A percentile compares a stretch with the other conserved stretches of the same genome.
Evolutionary conservation across 2,888 invertebrate genomes (phyloP).

Genomic region (Tiphia femorata): DNA sequence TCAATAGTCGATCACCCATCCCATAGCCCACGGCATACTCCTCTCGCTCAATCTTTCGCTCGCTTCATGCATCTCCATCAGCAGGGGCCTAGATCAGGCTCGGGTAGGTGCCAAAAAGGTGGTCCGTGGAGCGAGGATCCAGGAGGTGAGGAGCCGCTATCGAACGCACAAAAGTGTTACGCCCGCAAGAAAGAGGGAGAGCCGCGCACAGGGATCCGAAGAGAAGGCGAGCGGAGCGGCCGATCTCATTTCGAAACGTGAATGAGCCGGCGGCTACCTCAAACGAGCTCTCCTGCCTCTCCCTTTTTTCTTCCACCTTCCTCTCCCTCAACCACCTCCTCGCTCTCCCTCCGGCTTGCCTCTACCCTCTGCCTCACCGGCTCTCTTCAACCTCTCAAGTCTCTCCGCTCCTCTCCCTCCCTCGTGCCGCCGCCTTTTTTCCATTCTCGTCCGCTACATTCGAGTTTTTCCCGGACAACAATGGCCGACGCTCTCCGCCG

Average conservation of each 20-base stretch:
- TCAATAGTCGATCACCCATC: too few relatives aligned
- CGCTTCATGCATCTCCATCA: slow-evolving; percentile 1
- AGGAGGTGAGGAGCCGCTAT: background rate
- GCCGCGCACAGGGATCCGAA: slow-evolving; percentile 15
- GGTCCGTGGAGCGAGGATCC: slow-evolving; percentile 27
- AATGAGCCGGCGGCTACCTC: slow-evolving; percentile 67
- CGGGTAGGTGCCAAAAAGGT: slow-evolving; percentile 23
- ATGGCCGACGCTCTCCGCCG: slow-evolving; percentile 37
- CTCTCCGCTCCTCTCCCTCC: background rate
- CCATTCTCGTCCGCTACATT: slow-evolving; percentile 38
- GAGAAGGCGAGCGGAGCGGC: slow-evolving; percentile 33
- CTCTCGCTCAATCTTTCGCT: too few relatives aligned
- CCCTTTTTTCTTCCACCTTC: slow-evolving; percentile 31
- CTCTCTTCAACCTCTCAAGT: too few relatives aligned
- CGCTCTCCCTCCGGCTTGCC: slow-evolving; percentile 8
- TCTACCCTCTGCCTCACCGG: slow-evolving; percentile 30
- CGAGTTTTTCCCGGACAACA: slow-evolving; percentile 57
- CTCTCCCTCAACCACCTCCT: background rate
- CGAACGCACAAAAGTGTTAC: background rate
- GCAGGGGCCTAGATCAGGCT: background rate
- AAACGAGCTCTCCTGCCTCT: slow-evolving; percentile 57
- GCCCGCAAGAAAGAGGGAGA: slow-evolving; percentile 14
- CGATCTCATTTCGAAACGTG: slow-evolving; percentile 67
- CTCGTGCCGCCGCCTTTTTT: slow-evolving; percentile 4
- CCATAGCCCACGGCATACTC: too few relatives aligned